A percentile compares a stretch with the other conserved stretches of the same genome.
These are phyloP conservation scores for Caenorhabditis doughertyi DNA, from an alignment of 2,888 invertebrate species.

Conservation along the genomic window DNA sequence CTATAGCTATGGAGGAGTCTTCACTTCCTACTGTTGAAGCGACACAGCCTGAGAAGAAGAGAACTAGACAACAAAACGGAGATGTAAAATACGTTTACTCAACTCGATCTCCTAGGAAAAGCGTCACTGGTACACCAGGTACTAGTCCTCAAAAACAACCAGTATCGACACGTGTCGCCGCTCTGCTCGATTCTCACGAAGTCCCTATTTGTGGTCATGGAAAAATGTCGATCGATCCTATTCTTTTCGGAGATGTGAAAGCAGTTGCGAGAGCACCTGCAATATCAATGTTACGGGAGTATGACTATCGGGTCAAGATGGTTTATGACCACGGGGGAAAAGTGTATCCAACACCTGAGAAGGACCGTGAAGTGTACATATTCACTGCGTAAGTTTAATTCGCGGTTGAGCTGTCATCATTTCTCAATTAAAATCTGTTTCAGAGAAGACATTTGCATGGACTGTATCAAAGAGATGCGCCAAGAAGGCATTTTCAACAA, in stretches of 20 bases:
- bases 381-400: slow-evolving; percentile 55
- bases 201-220: slow-evolving; percentile 76
- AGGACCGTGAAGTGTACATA: slow-evolving; percentile 47
- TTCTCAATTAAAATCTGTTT: slow-evolving; percentile 26
- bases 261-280: slow-evolving; percentile 73
- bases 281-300: slow-evolving; percentile 69
- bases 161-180: slow-evolving; percentile 45
- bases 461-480: slow-evolving; percentile 72
- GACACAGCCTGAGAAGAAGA: slow-evolving; percentile 10
- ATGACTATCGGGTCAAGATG: slow-evolving; percentile 57
- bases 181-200: slow-evolving; percentile 49
- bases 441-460: slow-evolving; percentile 76
- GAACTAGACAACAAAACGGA: slow-evolving; percentile 52
- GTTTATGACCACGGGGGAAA: slow-evolving; percentile 45
- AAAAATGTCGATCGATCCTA: slow-evolving; percentile 73
- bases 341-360: slow-evolving; percentile 50
- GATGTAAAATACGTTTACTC: slow-evolving; percentile 36
- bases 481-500: slow-evolving; percentile 71
- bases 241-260: slow-evolving; percentile 77
- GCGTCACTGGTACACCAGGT: slow-evolving; percentile 14
- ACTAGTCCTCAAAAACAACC: slow-evolving; percentile 22
- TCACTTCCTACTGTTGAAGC: slow-evolving; percentile 39
- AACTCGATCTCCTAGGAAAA: slow-evolving; percentile 23
- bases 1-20: slow-evolving; percentile 43
- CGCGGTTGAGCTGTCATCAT: not conserved